Percentiles rank a stretch among this genome's conserved stretches.
phyloP scores from a whole-genome alignment of 2,888 invertebrate species.

The Ligdia adustata region DNA sequence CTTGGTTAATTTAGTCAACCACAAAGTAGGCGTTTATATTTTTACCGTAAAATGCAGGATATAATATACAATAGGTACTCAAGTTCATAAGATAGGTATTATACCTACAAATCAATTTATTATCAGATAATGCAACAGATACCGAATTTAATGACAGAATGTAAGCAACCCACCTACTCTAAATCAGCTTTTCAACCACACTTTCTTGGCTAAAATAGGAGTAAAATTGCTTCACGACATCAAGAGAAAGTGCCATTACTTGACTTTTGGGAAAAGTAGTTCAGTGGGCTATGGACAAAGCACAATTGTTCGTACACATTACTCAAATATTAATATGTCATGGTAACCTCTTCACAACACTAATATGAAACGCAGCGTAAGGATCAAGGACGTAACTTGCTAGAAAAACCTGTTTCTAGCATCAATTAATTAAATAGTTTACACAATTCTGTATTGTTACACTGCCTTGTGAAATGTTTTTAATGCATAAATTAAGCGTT shows the following conservation, averaged over 20 bases:
- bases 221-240: slow-evolving; percentile 26
- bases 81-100: not conserved
- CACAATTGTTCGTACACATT: slow-evolving; percentile 8
- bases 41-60: too few relatives aligned
- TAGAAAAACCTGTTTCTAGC: slow-evolving; percentile 63
- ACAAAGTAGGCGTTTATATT: too few relatives aligned
- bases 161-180: not conserved
- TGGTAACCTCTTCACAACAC: slow-evolving; percentile 14
- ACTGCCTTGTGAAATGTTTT: not conserved
- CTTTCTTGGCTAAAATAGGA: slow-evolving; percentile 17
- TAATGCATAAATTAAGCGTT: not conserved
- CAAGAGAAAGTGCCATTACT: slow-evolving; percentile 47
- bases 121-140: slow-evolving; percentile 20
- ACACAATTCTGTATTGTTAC: not conserved
- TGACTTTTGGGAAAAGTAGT: slow-evolving; percentile 40
- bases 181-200: not conserved
- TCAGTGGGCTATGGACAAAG: slow-evolving; percentile 48
- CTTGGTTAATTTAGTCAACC: too few relatives aligned
- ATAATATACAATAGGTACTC: too few relatives aligned
- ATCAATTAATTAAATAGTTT: slow-evolving; percentile 46
- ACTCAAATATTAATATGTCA: slow-evolving; percentile 12
- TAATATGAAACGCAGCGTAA: slow-evolving; percentile 50
- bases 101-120: slow-evolving; percentile 10
- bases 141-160: not conserved
- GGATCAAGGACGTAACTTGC: slow-evolving; percentile 58